Evolutionary conservation across 2,888 invertebrate genomes (phyloP), one percentile per base, ranked within the genome.

Genomic region (Drosophila kambysellisi): DNA sequence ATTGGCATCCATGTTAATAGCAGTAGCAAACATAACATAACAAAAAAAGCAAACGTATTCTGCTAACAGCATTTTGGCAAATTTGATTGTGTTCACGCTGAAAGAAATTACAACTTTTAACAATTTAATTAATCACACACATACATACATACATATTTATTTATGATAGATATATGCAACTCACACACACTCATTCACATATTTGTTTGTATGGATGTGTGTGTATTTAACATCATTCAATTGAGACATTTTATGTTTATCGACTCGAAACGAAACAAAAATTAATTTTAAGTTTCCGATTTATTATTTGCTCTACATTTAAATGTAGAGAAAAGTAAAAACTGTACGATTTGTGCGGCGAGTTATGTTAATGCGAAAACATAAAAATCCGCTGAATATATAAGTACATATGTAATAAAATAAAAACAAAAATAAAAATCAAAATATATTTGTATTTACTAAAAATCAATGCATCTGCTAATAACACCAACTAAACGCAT

Each of bases 321-420:
- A 62, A 68, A 64, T 58, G 74, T 73, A 74, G 69, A 53, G 57
- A 46, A 69, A 66, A 62, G 51, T 69, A 66, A 71, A 74, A 81
- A 65, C 69, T 74, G 69, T 74, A 74, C 64, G 65, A 74, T 69
- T 76, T 77, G 76, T 83, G 88, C 79, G 78, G 90, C 83, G 74
- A 81, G 89, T 87, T 90, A 86, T 88, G 90, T 88, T 87, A 88
- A 81, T 79, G 83, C 82, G 76, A 84, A 89, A 88, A 87, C 88
- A 89, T 86, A 83, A 88, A 89, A 88, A 76, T 81, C 76, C 74
- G 84, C 89, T 83, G 79, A 67, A 79, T 76, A 70, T 76, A 70
- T 87, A 73, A 75, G 68, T 66, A 86, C 61, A 80, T 78, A 71
- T 72, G 67, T 59, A 77, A 81, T 64, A 76, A 85, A 62, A 60